Percentiles rank a stretch among this genome's conserved stretches.
These are phyloP conservation scores for Amblyteles armatorius DNA, from an alignment of 2,888 invertebrate species.

Conservation along the genomic window DNA sequence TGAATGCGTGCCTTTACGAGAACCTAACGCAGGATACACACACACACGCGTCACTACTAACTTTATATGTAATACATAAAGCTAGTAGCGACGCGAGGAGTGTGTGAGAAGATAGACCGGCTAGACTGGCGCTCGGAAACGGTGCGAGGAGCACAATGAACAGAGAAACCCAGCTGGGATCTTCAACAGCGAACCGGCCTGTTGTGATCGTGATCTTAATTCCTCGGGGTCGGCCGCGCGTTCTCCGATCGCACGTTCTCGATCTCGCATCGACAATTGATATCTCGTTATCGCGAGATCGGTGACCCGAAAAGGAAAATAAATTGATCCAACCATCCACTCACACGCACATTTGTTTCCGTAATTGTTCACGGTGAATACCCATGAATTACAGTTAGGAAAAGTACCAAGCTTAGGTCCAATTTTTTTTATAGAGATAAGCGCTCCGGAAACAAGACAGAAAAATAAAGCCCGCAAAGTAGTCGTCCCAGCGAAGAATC, in stretches of 20 bases:
- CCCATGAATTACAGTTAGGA: not conserved
- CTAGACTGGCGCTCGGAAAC: conserved; percentile 34
- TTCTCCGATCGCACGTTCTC: not conserved
- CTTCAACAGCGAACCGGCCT: not conserved
- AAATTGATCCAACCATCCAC: not conserved
- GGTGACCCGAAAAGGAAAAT: not conserved
- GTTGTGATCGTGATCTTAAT: conserved; percentile 54
- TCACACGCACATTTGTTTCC: not conserved
- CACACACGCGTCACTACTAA: too few relatives aligned
- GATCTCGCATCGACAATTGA: conserved; percentile 23
- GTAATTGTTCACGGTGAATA: not conserved
- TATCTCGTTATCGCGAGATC: conserved; percentile 10
- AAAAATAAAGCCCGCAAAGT: not conserved
- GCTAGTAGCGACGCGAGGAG: conserved; percentile 9
- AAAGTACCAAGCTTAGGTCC: not conserved
- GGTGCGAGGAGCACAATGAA: conserved; percentile 49
- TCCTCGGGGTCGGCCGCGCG: conserved; percentile 2
- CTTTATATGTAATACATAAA: not conserved
- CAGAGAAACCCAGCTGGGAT: conserved; percentile 38
- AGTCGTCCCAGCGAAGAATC: not conserved
- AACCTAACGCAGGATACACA: conserved; percentile 29
- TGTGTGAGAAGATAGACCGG: conserved; percentile 45
- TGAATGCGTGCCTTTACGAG: conserved; percentile 59
- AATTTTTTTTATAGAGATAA: not conserved
- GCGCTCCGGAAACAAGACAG: too few relatives aligned